phyloP scores from a whole-genome alignment of 2,888 invertebrate genomes.

The Mythimna loreyi region DNA sequence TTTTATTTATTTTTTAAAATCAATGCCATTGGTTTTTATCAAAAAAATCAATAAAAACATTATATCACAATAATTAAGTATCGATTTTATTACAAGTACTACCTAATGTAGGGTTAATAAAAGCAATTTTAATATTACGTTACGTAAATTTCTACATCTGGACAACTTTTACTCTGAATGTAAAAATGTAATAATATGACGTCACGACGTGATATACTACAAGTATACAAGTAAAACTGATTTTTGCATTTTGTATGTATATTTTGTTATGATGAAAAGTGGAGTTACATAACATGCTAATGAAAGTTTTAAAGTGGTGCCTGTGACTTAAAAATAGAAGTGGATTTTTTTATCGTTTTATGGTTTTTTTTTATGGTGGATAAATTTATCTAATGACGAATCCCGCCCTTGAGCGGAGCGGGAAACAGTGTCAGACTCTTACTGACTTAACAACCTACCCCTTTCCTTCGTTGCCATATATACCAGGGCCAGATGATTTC shows the following conservation, averaged over 20 bases:
- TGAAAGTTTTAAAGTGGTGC: too few relatives aligned
- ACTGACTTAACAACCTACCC: too few relatives aligned
- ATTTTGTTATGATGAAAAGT: background rate
- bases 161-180: conserved; percentile 59
- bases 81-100: conserved; percentile 8
- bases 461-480: too few relatives aligned
- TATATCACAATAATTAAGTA: conserved; percentile 10
- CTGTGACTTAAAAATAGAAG: too few relatives aligned
- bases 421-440: too few relatives aligned
- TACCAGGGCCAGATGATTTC: too few relatives aligned
- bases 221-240: background rate
- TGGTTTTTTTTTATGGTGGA: too few relatives aligned
- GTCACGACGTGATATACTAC: conserved; percentile 32
- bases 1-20: background rate
- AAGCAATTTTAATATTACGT: conserved; percentile 43
- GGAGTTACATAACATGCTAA: too few relatives aligned
- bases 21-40: background rate
- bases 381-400: too few relatives aligned
- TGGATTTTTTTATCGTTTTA: too few relatives aligned
- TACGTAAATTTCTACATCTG: conserved; percentile 42
- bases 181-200: conserved; percentile 37
- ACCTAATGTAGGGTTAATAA: conserved; percentile 16
- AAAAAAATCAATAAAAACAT: conserved; percentile 8
- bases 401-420: too few relatives aligned
- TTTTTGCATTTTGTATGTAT: background rate